A percentile compares a stretch with the other conserved stretches of the same genome.
Evolutionary conservation across 2,888 invertebrate species (phyloP).

Genomic region (Eudasyphora cyanicolor): DNA sequence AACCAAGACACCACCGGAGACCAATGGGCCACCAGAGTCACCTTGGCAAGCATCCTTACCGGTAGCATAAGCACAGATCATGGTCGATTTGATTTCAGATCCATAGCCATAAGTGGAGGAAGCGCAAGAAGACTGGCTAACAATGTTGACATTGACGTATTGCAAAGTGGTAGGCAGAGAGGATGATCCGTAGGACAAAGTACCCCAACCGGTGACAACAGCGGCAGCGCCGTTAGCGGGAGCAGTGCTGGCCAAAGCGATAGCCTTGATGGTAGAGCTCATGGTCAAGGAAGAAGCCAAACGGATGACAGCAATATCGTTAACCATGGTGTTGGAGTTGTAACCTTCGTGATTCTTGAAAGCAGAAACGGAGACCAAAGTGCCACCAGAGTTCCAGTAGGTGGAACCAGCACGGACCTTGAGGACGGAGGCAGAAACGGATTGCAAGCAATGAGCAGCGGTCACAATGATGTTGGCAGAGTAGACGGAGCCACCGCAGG

Average conservation of each 20-base stretch:
- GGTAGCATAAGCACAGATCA: constrained; percentile 68
- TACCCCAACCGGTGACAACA: constrained; percentile 70
- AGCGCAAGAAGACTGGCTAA: constrained; percentile 78
- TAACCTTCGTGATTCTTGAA: constrained; percentile 80
- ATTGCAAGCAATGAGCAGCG: constrained; percentile 82
- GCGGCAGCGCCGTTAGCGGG: constrained; percentile 68
- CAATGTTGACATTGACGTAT: constrained; percentile 78
- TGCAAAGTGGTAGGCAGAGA: constrained; percentile 77
- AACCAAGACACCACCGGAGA: constrained; percentile 63
- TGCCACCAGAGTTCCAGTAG: constrained; percentile 74
- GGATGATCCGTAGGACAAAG: constrained; percentile 67
- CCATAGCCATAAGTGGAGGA: constrained; percentile 76
- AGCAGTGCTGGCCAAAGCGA: constrained; percentile 77
- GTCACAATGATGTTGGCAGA: constrained; percentile 80
- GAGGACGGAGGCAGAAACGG: constrained; percentile 64
- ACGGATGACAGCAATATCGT: constrained; percentile 82
- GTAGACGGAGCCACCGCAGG: constrained; percentile 82
- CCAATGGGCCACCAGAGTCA: constrained; percentile 73
- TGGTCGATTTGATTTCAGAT: constrained; percentile 56
- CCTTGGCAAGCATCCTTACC: constrained; percentile 71
- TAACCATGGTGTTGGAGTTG: constrained; percentile 80
- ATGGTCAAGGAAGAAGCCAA: constrained; percentile 79
- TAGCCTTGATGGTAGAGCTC: constrained; percentile 77
- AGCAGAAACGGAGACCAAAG: constrained; percentile 65
- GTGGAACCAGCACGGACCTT: constrained; percentile 82